A percentile compares a stretch with the other conserved stretches of the same genome.
phyloP scores from a whole-genome alignment of 2,888 invertebrate species.

The Amphipoea oculea region DNA sequence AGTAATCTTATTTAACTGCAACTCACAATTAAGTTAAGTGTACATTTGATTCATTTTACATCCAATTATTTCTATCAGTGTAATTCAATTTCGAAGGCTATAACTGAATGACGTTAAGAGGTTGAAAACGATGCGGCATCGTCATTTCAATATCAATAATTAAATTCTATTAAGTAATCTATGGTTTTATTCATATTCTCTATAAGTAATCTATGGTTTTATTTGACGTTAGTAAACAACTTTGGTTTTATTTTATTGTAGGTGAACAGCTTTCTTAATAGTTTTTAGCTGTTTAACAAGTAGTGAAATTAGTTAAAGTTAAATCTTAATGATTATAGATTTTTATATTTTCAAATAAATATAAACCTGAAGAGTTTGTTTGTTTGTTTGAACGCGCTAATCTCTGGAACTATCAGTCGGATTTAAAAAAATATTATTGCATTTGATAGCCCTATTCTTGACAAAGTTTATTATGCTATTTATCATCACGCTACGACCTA shows the following conservation, averaged over 20 bases:
- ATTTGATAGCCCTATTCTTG: too few species aligned
- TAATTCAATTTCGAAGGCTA: too few species aligned
- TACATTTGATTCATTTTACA: conserved; percentile 14
- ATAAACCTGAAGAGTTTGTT: too few species aligned
- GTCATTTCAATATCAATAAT: too few species aligned
- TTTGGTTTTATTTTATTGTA: conserved; percentile 19
- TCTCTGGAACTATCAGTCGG: too few species aligned
- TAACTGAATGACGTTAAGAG: background rate
- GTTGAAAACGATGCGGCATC: too few species aligned
- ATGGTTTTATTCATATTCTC: background rate
- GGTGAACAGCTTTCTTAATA: conserved; percentile 10
- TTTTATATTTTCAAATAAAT: conserved; percentile 16
- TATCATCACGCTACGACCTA: too few species aligned
- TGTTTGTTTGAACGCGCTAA: too few species aligned
- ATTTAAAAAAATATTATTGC: too few species aligned
- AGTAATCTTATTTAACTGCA: background rate
- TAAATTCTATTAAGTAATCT: conserved; percentile 37
- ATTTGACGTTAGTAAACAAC: conserved; percentile 6
- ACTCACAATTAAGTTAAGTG: background rate
- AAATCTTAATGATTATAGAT: conserved; percentile 24
- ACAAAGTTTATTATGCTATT: too few species aligned
- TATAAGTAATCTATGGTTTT: conserved; percentile 19
- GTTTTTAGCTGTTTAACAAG: conserved; percentile 28
- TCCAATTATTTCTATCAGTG: conserved; percentile 12
- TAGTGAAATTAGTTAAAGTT: conserved; percentile 17